Evolutionary conservation across 2,113 vertebrate genomes (phyloP).

Genomic region (Procavia capensis): DNA sequence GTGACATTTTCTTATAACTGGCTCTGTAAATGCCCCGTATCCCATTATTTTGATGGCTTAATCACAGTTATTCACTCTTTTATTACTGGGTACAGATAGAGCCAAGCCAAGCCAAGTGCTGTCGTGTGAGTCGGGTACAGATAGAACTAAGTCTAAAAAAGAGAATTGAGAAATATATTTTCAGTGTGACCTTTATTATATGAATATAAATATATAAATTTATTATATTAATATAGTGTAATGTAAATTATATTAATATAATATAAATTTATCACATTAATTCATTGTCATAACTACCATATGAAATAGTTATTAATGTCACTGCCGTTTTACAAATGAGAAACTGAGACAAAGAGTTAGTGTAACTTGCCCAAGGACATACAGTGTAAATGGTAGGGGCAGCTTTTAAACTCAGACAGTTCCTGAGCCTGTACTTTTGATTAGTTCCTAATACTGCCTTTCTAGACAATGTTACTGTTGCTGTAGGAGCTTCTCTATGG

Average conservation of each 20-base stretch:
- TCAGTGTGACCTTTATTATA: background rate
- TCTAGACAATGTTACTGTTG: background rate
- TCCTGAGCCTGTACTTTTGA: background rate
- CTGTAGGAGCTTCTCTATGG: background rate
- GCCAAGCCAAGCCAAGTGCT: too few species aligned
- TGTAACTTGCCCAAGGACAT: too few species aligned
- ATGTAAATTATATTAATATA: too few species aligned
- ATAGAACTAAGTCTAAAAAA: slow-evolving; percentile 26
- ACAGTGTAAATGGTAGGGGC: too few species aligned
- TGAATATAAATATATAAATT: too few species aligned
- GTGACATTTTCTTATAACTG: background rate
- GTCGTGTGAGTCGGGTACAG: too few species aligned
- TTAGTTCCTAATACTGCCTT: background rate
- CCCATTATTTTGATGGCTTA: background rate
- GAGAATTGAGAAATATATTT: background rate
- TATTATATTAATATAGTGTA: too few species aligned
- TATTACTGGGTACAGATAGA: background rate
- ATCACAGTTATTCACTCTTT: background rate
- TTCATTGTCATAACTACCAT: background rate
- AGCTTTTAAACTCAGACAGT: background rate
- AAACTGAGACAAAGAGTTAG: too few species aligned
- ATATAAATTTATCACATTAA: too few species aligned
- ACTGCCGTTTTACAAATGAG: background rate
- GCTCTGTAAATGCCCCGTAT: background rate
- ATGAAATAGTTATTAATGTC: background rate